phyloP scores from a whole-genome alignment of 2,797 vertebrate genomes.

The Linurgus olivaceus region DNA sequence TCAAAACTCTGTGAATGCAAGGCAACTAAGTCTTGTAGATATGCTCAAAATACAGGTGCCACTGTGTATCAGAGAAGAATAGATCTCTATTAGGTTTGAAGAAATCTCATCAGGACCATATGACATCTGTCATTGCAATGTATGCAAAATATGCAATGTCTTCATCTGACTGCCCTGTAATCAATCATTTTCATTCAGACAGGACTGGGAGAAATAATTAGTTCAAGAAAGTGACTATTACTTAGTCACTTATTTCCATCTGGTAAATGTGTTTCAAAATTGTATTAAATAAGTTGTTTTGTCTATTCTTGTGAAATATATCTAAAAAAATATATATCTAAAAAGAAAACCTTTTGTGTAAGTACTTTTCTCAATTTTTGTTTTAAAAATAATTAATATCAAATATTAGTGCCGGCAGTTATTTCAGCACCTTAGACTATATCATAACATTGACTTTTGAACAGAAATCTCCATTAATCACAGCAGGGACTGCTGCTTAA shows the following conservation, averaged over 20 bases:
- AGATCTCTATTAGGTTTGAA: background rate
- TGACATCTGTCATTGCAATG: background rate
- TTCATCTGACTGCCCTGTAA: background rate
- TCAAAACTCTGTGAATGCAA: background rate
- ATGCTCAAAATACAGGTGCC: background rate
- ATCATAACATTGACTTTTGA: background rate
- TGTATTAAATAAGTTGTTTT: background rate
- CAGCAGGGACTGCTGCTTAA: background rate
- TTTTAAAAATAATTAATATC: background rate
- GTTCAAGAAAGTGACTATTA: background rate
- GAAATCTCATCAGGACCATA: background rate
- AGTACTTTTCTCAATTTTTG: background rate
- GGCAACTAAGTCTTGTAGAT: background rate
- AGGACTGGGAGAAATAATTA: conserved; percentile 3
- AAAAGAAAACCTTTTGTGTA: background rate
- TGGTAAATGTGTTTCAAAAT: background rate
- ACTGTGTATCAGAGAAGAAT: background rate
- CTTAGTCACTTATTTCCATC: background rate
- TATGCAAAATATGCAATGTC: background rate
- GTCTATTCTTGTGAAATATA: background rate
- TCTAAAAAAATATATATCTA: background rate
- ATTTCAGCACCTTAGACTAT: background rate
- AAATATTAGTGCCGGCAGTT: background rate
- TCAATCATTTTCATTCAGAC: background rate
- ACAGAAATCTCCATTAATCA: background rate